A percentile compares a stretch with the other conserved stretches of the same genome.
Evolutionary conservation across 2,888 invertebrate genomes (phyloP).

Genomic region (Phengaris arion): DNA sequence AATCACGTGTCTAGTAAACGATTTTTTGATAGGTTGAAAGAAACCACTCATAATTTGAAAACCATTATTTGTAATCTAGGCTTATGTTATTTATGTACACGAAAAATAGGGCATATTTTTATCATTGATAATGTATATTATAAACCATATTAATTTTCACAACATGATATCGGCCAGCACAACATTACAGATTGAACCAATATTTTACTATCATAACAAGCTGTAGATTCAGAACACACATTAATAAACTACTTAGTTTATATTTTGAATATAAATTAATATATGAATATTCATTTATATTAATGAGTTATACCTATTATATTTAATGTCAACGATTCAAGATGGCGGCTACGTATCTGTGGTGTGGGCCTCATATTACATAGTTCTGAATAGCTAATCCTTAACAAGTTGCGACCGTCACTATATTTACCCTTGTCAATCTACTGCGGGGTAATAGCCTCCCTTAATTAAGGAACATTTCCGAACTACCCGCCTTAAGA

Average conservation of each 20-base stretch:
- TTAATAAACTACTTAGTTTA: not conserved
- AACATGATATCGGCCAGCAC: no score
- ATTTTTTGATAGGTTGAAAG: no score
- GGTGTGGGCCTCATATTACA: not conserved
- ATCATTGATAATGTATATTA: no score
- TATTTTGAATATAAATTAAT: no score
- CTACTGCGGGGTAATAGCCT: not conserved
- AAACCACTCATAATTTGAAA: no score
- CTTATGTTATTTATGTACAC: no score
- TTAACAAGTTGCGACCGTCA: not conserved
- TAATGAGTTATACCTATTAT: not conserved
- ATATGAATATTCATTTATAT: not conserved
- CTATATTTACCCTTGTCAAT: not conserved
- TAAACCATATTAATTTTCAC: no score
- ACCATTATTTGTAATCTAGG: no score
- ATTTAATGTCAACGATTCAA: not conserved
- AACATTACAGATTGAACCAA: not conserved
- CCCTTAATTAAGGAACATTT: not conserved
- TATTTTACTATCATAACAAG: not conserved
- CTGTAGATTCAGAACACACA: not conserved
- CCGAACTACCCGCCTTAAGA: not conserved
- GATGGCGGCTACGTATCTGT: not conserved
- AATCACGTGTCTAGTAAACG: no score
- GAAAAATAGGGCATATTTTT: no score
- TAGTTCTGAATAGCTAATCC: constrained; percentile 2